These are phyloP conservation scores for Anagrus nilaparvatae DNA, from an alignment of 1,140 invertebrate genomes.

Conservation along the genomic window DNA sequence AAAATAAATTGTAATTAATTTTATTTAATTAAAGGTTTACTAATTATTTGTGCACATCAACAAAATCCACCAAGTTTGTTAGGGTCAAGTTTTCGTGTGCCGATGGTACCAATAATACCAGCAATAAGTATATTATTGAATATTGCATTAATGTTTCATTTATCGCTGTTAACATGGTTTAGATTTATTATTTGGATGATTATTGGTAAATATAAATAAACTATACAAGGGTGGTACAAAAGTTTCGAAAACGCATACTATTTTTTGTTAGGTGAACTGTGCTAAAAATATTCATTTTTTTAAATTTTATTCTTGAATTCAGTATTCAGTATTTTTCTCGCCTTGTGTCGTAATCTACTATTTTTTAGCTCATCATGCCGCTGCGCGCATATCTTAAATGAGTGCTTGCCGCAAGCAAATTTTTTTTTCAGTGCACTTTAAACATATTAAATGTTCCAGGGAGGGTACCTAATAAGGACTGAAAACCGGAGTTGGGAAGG, in stretches of 20 bases:
- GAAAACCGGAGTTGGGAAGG: too few relatives aligned
- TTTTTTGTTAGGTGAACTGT: neutral
- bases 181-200: slow-evolving; percentile 79
- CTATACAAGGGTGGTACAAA: too few relatives aligned
- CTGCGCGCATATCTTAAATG: too few relatives aligned
- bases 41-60: slow-evolving; percentile 72
- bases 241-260: neutral
- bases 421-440: too few relatives aligned
- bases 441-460: too few relatives aligned
- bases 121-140: slow-evolving; percentile 73
- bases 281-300: too few relatives aligned
- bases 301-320: neutral
- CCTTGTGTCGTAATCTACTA: neutral
- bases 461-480: too few relatives aligned
- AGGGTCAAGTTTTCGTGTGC: slow-evolving; percentile 60
- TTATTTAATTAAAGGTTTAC: slow-evolving; percentile 46
- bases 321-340: neutral
- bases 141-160: slow-evolving; percentile 70
- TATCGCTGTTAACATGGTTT: slow-evolving; percentile 72
- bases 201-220: slow-evolving; percentile 48
- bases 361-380: too few relatives aligned
- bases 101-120: slow-evolving; percentile 69
- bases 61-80: slow-evolving; percentile 64
- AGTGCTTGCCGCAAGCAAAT: too few relatives aligned
- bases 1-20: neutral